Percentiles rank a stretch among this genome's conserved stretches.
Conservation (phyloP, 2,888 invertebrate genomes). For the Gasteruption jaculator region DNA sequence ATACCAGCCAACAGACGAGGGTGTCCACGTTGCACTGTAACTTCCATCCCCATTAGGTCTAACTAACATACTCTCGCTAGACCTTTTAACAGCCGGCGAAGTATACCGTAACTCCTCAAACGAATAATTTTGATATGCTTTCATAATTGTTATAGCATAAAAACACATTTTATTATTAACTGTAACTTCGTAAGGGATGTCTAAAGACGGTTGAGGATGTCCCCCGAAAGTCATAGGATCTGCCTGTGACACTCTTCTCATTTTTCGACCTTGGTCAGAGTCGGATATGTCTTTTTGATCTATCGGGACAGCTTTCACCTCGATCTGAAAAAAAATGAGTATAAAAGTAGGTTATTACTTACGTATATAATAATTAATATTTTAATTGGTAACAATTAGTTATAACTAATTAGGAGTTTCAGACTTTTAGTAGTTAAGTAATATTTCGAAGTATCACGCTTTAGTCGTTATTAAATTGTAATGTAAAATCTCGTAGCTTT, state of each 20-base stretch:
- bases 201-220: slow-evolving; percentile 61
- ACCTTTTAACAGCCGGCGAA: slow-evolving; percentile 64
- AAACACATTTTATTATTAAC: slow-evolving; percentile 88
- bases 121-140: slow-evolving; percentile 86
- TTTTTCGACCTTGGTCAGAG: slow-evolving; percentile 59
- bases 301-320: slow-evolving; percentile 69
- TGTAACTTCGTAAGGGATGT: slow-evolving; percentile 78
- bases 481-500: too few relatives aligned
- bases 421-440: too few relatives aligned
- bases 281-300: slow-evolving; percentile 63
- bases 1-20: slow-evolving; percentile 85
- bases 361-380: too few relatives aligned
- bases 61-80: slow-evolving; percentile 78
- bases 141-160: slow-evolving; percentile 94
- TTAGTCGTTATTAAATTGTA: too few relatives aligned
- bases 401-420: too few relatives aligned
- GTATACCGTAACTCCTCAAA: slow-evolving; percentile 88
- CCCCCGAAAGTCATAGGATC: slow-evolving; percentile 63
- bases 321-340: slow-evolving; percentile 56
- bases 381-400: too few relatives aligned
- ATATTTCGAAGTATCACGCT: too few relatives aligned
- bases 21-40: slow-evolving; percentile 87
- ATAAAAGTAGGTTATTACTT: too few relatives aligned
- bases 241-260: slow-evolving; percentile 56
- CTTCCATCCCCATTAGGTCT: slow-evolving; percentile 74